Percentiles rank a stretch among this genome's conserved stretches.
These are phyloP conservation scores for Drosophila quinaria DNA, from an alignment of 2,888 invertebrate species.

Conservation along the genomic window DNA sequence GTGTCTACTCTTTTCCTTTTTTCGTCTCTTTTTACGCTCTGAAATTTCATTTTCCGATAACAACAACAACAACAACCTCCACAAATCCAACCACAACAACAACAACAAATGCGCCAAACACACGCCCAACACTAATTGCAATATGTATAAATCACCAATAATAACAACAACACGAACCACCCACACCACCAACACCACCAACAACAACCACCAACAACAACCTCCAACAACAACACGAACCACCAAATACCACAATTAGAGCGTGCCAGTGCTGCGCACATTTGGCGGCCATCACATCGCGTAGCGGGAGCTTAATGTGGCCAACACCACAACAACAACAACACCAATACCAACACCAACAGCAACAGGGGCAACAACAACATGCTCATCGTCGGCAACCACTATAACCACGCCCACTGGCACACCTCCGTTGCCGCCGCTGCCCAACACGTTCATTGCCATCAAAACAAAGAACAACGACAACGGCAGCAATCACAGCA, in stretches of 20 bases:
- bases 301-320: slow-evolving; percentile 85
- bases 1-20: slow-evolving; percentile 81
- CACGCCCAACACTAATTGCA: slow-evolving; percentile 33
- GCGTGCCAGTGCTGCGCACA: slow-evolving; percentile 86
- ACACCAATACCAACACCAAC: slow-evolving; percentile 62
- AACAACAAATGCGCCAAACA: slow-evolving; percentile 55
- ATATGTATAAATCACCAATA: slow-evolving; percentile 35
- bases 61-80: slow-evolving; percentile 52
- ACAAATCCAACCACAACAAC: slow-evolving; percentile 39
- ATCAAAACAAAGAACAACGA: slow-evolving; percentile 72
- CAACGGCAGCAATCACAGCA: slow-evolving; percentile 60
- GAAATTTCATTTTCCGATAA: slow-evolving; percentile 80
- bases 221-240: slow-evolving; percentile 34
- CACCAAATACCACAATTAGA: slow-evolving; percentile 72
- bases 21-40: slow-evolving; percentile 82
- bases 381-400: slow-evolving; percentile 68
- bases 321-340: slow-evolving; percentile 62
- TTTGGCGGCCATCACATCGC: slow-evolving; percentile 86
- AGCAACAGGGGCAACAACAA: slow-evolving; percentile 65
- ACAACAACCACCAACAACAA: slow-evolving; percentile 22
- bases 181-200: slow-evolving; percentile 18
- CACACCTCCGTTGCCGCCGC: slow-evolving; percentile 82
- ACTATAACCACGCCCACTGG: slow-evolving; percentile 76
- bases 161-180: slow-evolving; percentile 42
- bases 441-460: slow-evolving; percentile 82